Base-by-base conservation (phyloP, 2,113 vertebrate genomes). In the Cavia aperea region DNA sequence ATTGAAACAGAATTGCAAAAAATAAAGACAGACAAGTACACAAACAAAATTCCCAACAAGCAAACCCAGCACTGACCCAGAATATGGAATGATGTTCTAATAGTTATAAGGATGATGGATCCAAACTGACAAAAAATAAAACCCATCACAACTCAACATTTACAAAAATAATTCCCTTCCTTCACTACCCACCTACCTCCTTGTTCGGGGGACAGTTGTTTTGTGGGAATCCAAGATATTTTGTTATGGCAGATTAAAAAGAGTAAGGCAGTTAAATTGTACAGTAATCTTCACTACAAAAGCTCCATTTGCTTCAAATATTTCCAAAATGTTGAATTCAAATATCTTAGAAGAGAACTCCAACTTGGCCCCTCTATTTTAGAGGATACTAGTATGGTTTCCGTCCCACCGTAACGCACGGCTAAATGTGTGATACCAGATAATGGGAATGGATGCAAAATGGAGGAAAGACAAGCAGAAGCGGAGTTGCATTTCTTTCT, bases 241-340 rank as follows among this genome's bases (percentile, higher is more conserved):
- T 85, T 85, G 39, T 88, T 66, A 85, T 23, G 36, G 66, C 3
- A 90, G 19, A 10, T 36, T 0, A 6, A 84, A 12, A 43, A 72
- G n/a, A 51, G 7, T 46, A 56, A 19, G 56, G 7, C 12, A 33
- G 29, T 87, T 78, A 39, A 51, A 51, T 58, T 54, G 31, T 49
- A 77, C 3, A 26, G 13, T n/a, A 49, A 65, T 84, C 24, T 79
- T 68, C 66, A 16, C 16, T 24, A 62, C 2, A 36, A 16, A 36
- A 62, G 66, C 16, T 88, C 66, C 75, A 54, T 87, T 83, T 11
- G 36, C 58, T 43, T 43, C 8, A 10, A 60, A 26, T 43, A 60
- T 73, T 82, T 93, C 73, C 43, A n/a, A 58, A 90, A 16, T 68
- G 43, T 65, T 72, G 29, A 81, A 79, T 29, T 13, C 79, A 81